Evolutionary conservation across 2,888 invertebrate genomes (phyloP), one percentile per base, ranked within the genome.

Genomic region (Clusia tigrina): DNA sequence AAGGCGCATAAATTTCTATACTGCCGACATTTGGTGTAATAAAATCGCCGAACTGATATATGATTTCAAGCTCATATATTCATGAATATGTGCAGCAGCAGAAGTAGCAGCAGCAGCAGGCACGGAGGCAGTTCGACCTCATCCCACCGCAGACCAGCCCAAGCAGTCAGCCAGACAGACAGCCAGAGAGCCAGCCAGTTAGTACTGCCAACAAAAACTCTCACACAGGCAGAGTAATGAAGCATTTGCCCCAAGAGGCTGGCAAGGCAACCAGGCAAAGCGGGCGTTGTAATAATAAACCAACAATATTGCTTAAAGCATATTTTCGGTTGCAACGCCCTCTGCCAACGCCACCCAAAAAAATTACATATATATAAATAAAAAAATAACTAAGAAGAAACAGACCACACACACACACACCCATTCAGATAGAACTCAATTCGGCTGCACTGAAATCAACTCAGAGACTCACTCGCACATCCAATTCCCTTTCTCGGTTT

Each of bases 231-330:
- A n/a, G n/a, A n/a, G n/a, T n/a, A n/a, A n/a, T n/a, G n/a, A n/a
- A n/a, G n/a, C n/a, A n/a, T n/a, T n/a, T n/a, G 32, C 58, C 25
- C n/a, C 26, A 48, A n/a, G 51, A 6, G 24, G 56, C 42, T 12
- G 38, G 37, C 20, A 26, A 25, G 23, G 24, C 42, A 38, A 38
- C 9, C 24, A 5, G 2, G 25, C 20, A 32, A 37, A 26, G 22
- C 46, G 2, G 32, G 57, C 24, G 53, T 53, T n/a, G 24, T 56
- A 55, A 58, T 52, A 54, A 48, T 56, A 56, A 68, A 72, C 71
- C 69, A 68, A 64, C 64, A 59, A 68, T 69, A 67, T 66, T 64
- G 68, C 69, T 69, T 55, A 54, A 58, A 65, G 70, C 69, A 63
- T 54, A 68, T 70, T 64, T 57, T 42, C n/a, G 42, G 42, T 17